phyloP scores from a whole-genome alignment of 2,797 vertebrate species.

The Schizopygopsis malacanthus region DNA sequence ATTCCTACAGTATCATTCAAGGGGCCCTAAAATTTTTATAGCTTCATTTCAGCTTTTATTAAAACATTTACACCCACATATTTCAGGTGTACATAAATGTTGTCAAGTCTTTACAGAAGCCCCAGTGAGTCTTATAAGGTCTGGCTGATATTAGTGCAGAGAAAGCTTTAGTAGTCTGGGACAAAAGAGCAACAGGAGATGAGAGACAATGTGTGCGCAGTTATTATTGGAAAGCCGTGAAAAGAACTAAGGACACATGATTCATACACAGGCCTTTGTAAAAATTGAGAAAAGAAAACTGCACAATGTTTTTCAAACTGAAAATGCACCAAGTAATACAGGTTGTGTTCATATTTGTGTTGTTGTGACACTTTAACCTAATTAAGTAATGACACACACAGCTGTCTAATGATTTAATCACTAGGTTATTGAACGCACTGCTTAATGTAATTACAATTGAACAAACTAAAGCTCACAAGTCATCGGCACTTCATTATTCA shows the following conservation, averaged over 20 bases:
- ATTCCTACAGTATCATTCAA: too few species aligned
- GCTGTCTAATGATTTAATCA: background rate
- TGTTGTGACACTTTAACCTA: background rate
- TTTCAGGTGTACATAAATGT: conserved; percentile 21
- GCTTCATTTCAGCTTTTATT: conserved; percentile 14
- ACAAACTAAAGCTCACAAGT: conserved; percentile 1
- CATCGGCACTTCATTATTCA: background rate
- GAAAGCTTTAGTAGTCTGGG: conserved; percentile 63
- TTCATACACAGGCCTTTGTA: background rate
- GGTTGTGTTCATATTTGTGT: background rate
- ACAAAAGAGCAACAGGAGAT: conserved; percentile 65
- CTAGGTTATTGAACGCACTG: background rate
- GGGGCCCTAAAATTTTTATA: background rate
- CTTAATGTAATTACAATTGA: background rate
- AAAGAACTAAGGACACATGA: background rate
- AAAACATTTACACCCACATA: conserved; percentile 34
- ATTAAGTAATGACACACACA: background rate
- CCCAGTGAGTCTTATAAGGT: background rate
- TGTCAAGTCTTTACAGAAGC: conserved; percentile 13
- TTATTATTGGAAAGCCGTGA: conserved; percentile 64
- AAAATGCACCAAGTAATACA: background rate
- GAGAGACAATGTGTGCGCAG: conserved; percentile 54
- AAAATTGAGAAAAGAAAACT: background rate
- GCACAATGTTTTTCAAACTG: background rate
- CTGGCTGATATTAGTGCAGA: conserved; percentile 22